phyloP scores from a whole-genome alignment of 2,888 invertebrate species.

The Diogma glabrata region DNA sequence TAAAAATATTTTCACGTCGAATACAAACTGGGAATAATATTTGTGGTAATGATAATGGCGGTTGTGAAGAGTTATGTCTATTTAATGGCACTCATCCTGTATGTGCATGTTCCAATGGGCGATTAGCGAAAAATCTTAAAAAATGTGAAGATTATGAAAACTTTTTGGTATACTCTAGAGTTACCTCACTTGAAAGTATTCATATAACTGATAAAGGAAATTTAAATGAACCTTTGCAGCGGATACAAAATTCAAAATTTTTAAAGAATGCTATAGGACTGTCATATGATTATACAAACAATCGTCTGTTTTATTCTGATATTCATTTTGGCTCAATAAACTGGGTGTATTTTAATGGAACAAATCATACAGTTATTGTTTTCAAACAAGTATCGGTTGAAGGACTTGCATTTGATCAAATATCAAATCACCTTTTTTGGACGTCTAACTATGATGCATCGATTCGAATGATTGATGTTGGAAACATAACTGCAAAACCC shows the following conservation, averaged over 20 bases:
- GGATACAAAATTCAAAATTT: constrained; percentile 55
- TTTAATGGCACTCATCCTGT: constrained; percentile 52
- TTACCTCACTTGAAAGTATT: constrained; percentile 69
- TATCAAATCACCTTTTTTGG: constrained; percentile 66
- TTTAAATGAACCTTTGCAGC: constrained; percentile 65
- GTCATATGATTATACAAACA: constrained; percentile 59
- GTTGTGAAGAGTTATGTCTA: constrained; percentile 70
- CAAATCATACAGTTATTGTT: constrained; percentile 54
- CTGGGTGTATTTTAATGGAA: constrained; percentile 69
- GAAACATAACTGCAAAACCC: constrained; percentile 21
- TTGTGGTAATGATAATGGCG: constrained; percentile 53
- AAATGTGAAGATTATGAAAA: constrained; percentile 63
- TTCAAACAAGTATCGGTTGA: constrained; percentile 74
- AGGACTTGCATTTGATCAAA: constrained; percentile 67
- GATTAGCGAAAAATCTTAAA: constrained; percentile 50
- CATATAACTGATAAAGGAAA: constrained; percentile 59
- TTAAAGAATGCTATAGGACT: constrained; percentile 82
- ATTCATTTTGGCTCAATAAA: constrained; percentile 78
- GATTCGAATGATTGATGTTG: constrained; percentile 38
- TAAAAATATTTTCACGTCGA: constrained; percentile 47
- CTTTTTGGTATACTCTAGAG: constrained; percentile 74
- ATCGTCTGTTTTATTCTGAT: constrained; percentile 75
- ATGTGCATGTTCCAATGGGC: constrained; percentile 77
- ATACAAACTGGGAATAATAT: constrained; percentile 48
- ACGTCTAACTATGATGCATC: constrained; percentile 71